A percentile compares a stretch with the other conserved stretches of the same genome.
Evolutionary conservation across 1,140 invertebrate genomes (phyloP).

Genomic region (Pseudomyrmex concolor): DNA sequence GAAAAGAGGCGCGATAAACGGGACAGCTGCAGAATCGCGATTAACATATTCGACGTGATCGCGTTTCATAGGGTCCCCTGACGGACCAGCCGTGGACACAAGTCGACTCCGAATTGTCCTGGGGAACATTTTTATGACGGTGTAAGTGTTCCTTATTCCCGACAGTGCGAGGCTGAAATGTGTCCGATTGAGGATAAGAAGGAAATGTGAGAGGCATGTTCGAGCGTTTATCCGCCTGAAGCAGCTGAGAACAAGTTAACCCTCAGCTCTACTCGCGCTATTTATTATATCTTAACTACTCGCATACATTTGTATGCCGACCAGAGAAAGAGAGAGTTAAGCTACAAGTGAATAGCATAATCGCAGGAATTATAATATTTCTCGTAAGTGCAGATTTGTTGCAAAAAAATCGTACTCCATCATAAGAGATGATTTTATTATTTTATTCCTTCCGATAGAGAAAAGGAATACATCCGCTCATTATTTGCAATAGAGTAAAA

Average conservation of each 20-base stretch:
- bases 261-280: neutral
- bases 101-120: slow-evolving; percentile 32
- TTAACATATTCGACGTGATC: slow-evolving; percentile 49
- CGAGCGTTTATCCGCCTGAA: neutral
- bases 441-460: neutral
- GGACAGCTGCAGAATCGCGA: slow-evolving; percentile 44
- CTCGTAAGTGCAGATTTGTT: neutral
- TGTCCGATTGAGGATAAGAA: slow-evolving; percentile 25
- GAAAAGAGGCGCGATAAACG: slow-evolving; percentile 7
- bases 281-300: slow-evolving; percentile 3
- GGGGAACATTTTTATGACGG: slow-evolving; percentile 13
- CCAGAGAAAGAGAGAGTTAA: too few species aligned
- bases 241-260: neutral
- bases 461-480: too few species aligned
- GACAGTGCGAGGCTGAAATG: slow-evolving; percentile 3
- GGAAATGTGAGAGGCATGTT: neutral
- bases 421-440: too few species aligned
- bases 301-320: neutral
- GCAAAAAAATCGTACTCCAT: too few species aligned
- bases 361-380: neutral
- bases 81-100: neutral
- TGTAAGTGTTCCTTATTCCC: slow-evolving; percentile 9
- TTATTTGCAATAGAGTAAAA: too few species aligned
- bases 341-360: neutral
- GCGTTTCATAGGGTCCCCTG: slow-evolving; percentile 22